phyloP scores from a whole-genome alignment of 2,888 invertebrate species.

The Urechis unicinctus region DNA sequence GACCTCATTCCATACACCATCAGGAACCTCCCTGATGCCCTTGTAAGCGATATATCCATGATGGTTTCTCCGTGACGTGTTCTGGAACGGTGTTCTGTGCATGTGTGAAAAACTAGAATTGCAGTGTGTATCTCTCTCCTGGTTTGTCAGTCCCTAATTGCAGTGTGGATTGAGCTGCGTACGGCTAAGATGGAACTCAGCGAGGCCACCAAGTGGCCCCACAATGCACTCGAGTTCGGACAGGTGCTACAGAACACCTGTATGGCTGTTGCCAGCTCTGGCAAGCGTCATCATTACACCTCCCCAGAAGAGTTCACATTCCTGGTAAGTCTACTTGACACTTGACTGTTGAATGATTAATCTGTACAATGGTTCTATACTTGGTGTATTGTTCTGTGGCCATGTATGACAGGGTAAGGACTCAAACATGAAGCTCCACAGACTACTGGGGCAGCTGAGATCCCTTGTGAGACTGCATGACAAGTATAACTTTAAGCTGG shows the following conservation, averaged over 20 bases:
- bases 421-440: too few relatives aligned
- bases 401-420: too few relatives aligned
- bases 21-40: conserved; percentile 24
- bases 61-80: too few relatives aligned
- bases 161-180: conserved; percentile 31
- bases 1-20: conserved; percentile 32
- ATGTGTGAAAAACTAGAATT: too few relatives aligned
- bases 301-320: conserved; percentile 26
- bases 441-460: conserved; percentile 27
- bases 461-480: conserved; percentile 31
- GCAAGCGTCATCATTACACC: background rate
- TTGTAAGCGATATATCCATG: conserved; percentile 23
- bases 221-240: conserved; percentile 31
- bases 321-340: too few relatives aligned
- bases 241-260: conserved; percentile 20
- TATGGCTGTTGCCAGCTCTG: conserved; percentile 1
- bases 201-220: conserved; percentile 38
- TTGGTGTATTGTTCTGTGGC: too few relatives aligned
- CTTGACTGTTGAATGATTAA: too few relatives aligned
- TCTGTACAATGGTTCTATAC: too few relatives aligned
- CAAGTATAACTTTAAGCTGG: conserved; percentile 32
- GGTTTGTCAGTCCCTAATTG: conserved; percentile 28
- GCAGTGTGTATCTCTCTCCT: too few relatives aligned
- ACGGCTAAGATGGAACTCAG: conserved; percentile 32
- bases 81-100: too few relatives aligned